Evolutionary conservation across 2,888 invertebrate species (phyloP).

Genomic region (Cephus rjabovi): DNA sequence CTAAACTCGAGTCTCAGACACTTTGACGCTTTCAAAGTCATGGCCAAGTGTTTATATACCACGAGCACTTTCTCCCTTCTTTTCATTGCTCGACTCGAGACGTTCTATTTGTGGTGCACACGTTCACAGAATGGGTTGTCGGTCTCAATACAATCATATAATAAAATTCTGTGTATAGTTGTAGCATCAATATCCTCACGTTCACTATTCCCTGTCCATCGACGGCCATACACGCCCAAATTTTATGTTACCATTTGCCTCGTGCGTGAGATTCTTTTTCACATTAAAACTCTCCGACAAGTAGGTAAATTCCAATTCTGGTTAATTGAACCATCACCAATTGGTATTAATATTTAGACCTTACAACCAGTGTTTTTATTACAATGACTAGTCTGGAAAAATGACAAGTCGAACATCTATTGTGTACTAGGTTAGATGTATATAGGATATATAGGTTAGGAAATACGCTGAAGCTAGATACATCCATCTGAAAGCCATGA

Average conservation of each 20-base stretch:
- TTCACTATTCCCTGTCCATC: neutral
- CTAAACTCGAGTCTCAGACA: constrained; percentile 34
- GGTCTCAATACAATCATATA: neutral
- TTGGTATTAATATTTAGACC: neutral
- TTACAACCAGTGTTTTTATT: neutral
- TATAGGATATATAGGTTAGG: too few species aligned
- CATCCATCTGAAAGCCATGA: too few species aligned
- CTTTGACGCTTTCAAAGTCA: constrained; percentile 63
- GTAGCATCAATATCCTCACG: neutral
- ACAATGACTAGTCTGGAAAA: neutral
- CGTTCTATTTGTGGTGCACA: neutral
- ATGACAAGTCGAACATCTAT: neutral
- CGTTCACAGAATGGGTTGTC: neutral
- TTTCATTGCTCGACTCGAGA: constrained; percentile 31
- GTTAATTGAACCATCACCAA: neutral
- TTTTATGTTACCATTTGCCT: neutral
- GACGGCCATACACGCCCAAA: neutral
- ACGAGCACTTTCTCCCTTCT: constrained; percentile 63
- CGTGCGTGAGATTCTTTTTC: neutral
- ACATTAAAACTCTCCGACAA: neutral
- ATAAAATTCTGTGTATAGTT: neutral
- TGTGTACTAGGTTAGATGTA: neutral
- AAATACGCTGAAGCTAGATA: too few species aligned
- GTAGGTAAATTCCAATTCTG: neutral
- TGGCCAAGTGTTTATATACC: constrained; percentile 64